Evolutionary conservation across 2,797 vertebrate genomes (phyloP).

Genomic region (Lycodopsis pacificus): DNA sequence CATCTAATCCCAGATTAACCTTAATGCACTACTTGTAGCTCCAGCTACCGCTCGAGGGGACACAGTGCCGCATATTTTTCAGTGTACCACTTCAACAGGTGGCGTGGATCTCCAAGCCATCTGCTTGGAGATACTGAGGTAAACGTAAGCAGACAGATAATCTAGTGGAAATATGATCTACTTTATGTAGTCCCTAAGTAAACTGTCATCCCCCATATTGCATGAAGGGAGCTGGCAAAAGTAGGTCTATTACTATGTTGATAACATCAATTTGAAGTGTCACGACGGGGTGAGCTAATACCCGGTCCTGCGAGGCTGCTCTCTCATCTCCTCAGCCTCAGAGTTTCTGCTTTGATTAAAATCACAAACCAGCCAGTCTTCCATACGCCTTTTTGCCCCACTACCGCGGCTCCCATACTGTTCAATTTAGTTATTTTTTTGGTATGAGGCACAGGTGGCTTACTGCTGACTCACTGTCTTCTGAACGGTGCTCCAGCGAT

Average conservation of each 20-base stretch:
- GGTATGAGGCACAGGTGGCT: conserved; percentile 59
- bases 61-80: conserved; percentile 23
- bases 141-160: conserved; percentile 75
- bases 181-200: conserved; percentile 79
- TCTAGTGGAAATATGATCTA: conserved; percentile 78
- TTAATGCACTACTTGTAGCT: conserved; percentile 9
- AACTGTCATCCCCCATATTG: conserved; percentile 77
- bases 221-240: conserved; percentile 73
- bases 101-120: conserved; percentile 58
- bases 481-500: conserved; percentile 56
- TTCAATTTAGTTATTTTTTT: conserved; percentile 31
- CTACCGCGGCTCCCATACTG: conserved; percentile 26
- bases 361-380: conserved; percentile 64
- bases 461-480: conserved; percentile 61
- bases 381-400: conserved; percentile 24
- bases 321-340: conserved; percentile 47
- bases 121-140: conserved; percentile 62
- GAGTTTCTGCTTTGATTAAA: conserved; percentile 74
- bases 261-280: conserved; percentile 80
- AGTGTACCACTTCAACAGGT: conserved; percentile 48
- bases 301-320: conserved; percentile 46
- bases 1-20: conserved; percentile 37
- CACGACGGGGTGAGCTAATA: conserved; percentile 70
- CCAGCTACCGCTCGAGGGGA: conserved; percentile 31
- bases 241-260: conserved; percentile 76